A percentile compares a stretch with the other conserved stretches of the same genome.
Conservation (phyloP, 2,888 invertebrate species). For the Lepidonotus clava region DNA sequence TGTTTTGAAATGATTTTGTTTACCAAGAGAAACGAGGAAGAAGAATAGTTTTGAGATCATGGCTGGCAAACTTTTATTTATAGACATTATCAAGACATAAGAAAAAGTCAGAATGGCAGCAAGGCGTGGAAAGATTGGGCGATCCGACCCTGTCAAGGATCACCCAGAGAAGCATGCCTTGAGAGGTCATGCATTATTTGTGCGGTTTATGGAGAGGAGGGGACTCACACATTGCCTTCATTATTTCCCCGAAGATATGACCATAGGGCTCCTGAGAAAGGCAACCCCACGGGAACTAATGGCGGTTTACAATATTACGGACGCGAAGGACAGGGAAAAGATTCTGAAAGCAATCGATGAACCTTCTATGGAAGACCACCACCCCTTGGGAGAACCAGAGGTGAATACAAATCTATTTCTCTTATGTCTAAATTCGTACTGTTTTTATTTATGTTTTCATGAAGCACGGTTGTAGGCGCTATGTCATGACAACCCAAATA, state of each 20-base stretch:
- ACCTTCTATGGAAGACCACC: neutral
- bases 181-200: slow-evolving; percentile 70
- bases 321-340: slow-evolving; percentile 61
- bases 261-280: slow-evolving; percentile 73
- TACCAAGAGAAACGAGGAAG: too few species aligned
- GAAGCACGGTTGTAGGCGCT: too few species aligned
- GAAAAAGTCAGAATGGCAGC: neutral
- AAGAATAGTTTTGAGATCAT: too few species aligned
- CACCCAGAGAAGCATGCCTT: slow-evolving; percentile 59
- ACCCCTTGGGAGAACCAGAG: slow-evolving; percentile 56
- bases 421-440: too few species aligned
- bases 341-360: slow-evolving; percentile 62
- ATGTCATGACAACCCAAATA: too few species aligned
- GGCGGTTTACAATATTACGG: slow-evolving; percentile 58
- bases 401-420: slow-evolving; percentile 54
- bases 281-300: slow-evolving; percentile 60
- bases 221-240: slow-evolving; percentile 74
- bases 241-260: slow-evolving; percentile 77
- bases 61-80: too few species aligned
- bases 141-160: slow-evolving; percentile 51
- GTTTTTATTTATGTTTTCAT: neutral
- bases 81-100: too few species aligned
- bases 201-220: slow-evolving; percentile 74
- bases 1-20: too few species aligned
- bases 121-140: slow-evolving; percentile 11